phyloP scores from a whole-genome alignment of 1,140 invertebrate species.

The Procambarus clarkii region DNA sequence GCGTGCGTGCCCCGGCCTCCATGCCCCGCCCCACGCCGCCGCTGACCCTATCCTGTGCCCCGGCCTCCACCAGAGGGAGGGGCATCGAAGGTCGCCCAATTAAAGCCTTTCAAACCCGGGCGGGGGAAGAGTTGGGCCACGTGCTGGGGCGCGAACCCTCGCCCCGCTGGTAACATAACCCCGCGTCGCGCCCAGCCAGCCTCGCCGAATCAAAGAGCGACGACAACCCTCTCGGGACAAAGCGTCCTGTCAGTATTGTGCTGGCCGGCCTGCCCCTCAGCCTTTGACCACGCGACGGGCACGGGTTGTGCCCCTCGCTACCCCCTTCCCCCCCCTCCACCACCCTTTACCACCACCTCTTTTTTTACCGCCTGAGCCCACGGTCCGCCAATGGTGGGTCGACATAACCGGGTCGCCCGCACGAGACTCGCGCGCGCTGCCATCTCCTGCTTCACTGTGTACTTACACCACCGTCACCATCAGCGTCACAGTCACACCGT shows the following conservation, averaged over 20 bases:
- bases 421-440: constrained; percentile 35
- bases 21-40: constrained; percentile 43
- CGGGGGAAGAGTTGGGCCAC: constrained; percentile 8
- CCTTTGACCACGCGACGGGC: constrained; percentile 61
- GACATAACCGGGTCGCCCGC: constrained; percentile 52
- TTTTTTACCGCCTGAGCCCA: constrained; percentile 57
- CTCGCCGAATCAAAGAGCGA: constrained; percentile 2
- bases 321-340: neutral
- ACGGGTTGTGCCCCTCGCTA: constrained; percentile 26
- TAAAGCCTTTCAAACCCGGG: constrained; percentile 49
- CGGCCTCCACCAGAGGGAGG: constrained; percentile 12
- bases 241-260: constrained; percentile 51
- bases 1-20: neutral
- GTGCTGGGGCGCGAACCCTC: neutral
- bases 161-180: neutral
- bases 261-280: neutral
- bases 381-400: constrained; percentile 31
- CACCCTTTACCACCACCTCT: constrained; percentile 51
- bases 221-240: constrained; percentile 46
- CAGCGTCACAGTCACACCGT: too few species aligned
- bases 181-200: neutral
- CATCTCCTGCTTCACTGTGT: neutral
- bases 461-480: too few species aligned
- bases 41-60: constrained; percentile 55
- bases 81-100: constrained; percentile 45